A percentile compares a stretch with the other conserved stretches of the same genome.
phyloP scores from a whole-genome alignment of 2,888 invertebrate species.

The Ornithoptera alexandrae region DNA sequence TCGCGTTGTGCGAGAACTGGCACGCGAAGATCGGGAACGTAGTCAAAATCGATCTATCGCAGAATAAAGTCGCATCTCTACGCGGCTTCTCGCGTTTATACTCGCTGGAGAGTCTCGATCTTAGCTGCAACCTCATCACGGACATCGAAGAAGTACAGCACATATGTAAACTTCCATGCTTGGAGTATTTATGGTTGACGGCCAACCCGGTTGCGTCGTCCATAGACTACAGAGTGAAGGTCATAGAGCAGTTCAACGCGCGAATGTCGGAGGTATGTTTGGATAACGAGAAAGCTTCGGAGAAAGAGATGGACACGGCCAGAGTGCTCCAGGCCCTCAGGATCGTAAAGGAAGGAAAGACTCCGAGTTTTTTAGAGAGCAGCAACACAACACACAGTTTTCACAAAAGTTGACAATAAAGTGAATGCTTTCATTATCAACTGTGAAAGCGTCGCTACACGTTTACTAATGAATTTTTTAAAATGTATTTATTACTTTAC shows the following conservation, averaged over 20 bases:
- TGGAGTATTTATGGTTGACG: slow-evolving; percentile 91
- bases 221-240: slow-evolving; percentile 94
- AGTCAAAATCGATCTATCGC: slow-evolving; percentile 89
- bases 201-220: slow-evolving; percentile 93
- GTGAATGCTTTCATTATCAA: slow-evolving; percentile 27
- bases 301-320: slow-evolving; percentile 94
- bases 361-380: slow-evolving; percentile 77
- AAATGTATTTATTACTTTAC: not conserved
- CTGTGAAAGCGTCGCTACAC: slow-evolving; percentile 6
- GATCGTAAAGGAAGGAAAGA: slow-evolving; percentile 85
- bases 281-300: slow-evolving; percentile 92
- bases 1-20: slow-evolving; percentile 85
- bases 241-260: slow-evolving; percentile 91
- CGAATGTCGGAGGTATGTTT: slow-evolving; percentile 91
- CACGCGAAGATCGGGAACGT: slow-evolving; percentile 94
- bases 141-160: slow-evolving; percentile 90
- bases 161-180: slow-evolving; percentile 89
- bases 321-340: slow-evolving; percentile 93
- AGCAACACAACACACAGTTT: slow-evolving; percentile 72
- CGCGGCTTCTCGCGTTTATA: slow-evolving; percentile 89
- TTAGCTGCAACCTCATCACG: slow-evolving; percentile 91
- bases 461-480: slow-evolving; percentile 4
- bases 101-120: slow-evolving; percentile 90
- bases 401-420: slow-evolving; percentile 67
- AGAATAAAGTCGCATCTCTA: slow-evolving; percentile 88